Percentiles rank a stretch among this genome's conserved stretches.
These are phyloP conservation scores for Bostrychus sinensis DNA, from an alignment of 2,113 vertebrate species.

Conservation along the genomic window DNA sequence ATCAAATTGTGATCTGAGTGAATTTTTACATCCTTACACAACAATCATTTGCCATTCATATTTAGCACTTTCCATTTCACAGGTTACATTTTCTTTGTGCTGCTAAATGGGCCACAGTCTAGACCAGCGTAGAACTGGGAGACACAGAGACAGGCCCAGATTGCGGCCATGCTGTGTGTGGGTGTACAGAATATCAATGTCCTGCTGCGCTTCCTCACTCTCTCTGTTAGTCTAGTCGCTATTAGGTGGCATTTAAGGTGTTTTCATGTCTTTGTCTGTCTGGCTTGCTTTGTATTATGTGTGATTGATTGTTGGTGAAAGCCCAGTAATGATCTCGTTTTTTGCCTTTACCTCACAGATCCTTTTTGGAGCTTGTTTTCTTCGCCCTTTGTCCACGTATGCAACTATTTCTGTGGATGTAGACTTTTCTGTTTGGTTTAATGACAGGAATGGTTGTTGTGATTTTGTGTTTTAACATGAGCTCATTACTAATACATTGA, in stretches of 20 bases:
- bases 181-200: slow-evolving; percentile 77
- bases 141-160: slow-evolving; percentile 55
- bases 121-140: slow-evolving; percentile 50
- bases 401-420: background rate
- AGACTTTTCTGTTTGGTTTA: background rate
- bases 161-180: slow-evolving; percentile 73
- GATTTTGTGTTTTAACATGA: background rate
- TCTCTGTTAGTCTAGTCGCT: slow-evolving; percentile 40
- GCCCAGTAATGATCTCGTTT: slow-evolving; percentile 47
- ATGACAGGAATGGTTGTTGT: background rate
- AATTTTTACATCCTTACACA: too few species aligned
- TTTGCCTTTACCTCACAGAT: slow-evolving; percentile 9
- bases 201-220: slow-evolving; percentile 65
- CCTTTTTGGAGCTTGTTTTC: background rate
- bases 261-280: slow-evolving; percentile 48
- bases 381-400: background rate
- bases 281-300: slow-evolving; percentile 26
- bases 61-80: too few species aligned
- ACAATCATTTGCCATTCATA: too few species aligned
- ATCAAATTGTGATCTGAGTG: too few species aligned
- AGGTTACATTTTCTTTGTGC: slow-evolving; percentile 5
- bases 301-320: slow-evolving; percentile 53
- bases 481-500: background rate
- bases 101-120: slow-evolving; percentile 42
- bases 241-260: slow-evolving; percentile 51